Base-by-base conservation (phyloP, 2,113 vertebrate genomes). In the Cryptoleucopteryx plumbea region DNA sequence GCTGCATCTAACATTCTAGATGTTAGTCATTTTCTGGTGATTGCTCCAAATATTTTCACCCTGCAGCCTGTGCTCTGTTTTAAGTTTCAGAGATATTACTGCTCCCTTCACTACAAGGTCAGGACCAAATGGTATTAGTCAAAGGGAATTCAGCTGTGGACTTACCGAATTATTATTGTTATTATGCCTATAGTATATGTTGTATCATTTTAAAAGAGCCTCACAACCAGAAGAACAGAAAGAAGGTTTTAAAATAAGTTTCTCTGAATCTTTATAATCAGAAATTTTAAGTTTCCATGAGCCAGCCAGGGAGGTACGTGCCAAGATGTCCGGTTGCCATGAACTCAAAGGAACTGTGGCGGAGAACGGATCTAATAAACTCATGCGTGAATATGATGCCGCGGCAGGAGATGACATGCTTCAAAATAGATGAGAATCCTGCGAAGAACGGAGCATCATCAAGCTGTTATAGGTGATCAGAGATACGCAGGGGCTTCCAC, bases 351-450 rank as follows among this genome's bases (percentile, higher is more conserved):
- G 20, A 80, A 31, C 36, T 50, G 21, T 40, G 17, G 29, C 7
- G 81, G 20, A 74, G 17, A 70, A 56, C 2, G 1, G 40, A 50
- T 34, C 13, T 42, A 56, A 14, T 42, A 59, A 74, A 55, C 21
- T 55, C 4, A 2, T 20, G 9, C 0, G 0, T 10, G 7, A 61
- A 62, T 72, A 9, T 66, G 45, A 58, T 38, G 32, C 4, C 32
- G 34, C 34, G 31, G 11, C 31, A 72, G 66, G n/a, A 79, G 21
- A n/a, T 8, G 13, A 43, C 16, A 9, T 20, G 19, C 19, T 80
- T 73, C 40, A 73, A 55, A 61, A 42, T 36, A 66, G 7, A 22
- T 36, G 38, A 40, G 9, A 61, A 16, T 89, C 12, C 40, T 55
- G 25, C 61, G 19, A 80, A 89, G 45, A 88, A 36, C 13, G 34